phyloP scores from a whole-genome alignment of 2,888 invertebrate genomes.

The Scaptomyza parva region DNA sequence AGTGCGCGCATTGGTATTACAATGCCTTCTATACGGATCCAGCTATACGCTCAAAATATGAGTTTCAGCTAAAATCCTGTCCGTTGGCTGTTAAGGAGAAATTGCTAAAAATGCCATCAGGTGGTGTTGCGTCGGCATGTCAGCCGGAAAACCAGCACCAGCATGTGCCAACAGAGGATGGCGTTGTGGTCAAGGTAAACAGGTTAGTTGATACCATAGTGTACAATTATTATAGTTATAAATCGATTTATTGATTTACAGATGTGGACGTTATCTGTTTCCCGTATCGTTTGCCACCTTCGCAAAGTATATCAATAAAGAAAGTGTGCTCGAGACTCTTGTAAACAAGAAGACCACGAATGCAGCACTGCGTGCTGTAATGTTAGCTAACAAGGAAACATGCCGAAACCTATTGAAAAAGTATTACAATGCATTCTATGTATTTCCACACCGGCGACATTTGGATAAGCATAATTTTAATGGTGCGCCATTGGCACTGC shows the following conservation, averaged over 20 bases:
- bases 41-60: conserved; percentile 39
- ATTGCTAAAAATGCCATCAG: conserved; percentile 20
- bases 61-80: conserved; percentile 35
- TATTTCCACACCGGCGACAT: conserved; percentile 19
- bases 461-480: conserved; percentile 13
- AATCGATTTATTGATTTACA: neutral
- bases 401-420: conserved; percentile 8
- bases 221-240: neutral
- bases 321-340: neutral
- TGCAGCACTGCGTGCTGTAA: neutral
- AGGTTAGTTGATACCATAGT: conserved; percentile 9
- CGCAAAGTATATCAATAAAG: conserved; percentile 22
- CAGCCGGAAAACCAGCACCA: neutral
- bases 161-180: neutral
- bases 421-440: conserved; percentile 46
- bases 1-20: conserved; percentile 63
- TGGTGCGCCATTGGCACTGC: neutral
- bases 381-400: conserved; percentile 2
- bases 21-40: conserved; percentile 45
- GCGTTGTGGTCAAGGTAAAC: conserved; percentile 15
- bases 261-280: conserved; percentile 44
- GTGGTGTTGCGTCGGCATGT: neutral
- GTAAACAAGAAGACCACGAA: neutral
- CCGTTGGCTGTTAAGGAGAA: conserved; percentile 26
- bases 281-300: conserved; percentile 50